These are phyloP conservation scores for Gallinago media DNA, from an alignment of 2,113 vertebrate genomes.

Conservation along the genomic window DNA sequence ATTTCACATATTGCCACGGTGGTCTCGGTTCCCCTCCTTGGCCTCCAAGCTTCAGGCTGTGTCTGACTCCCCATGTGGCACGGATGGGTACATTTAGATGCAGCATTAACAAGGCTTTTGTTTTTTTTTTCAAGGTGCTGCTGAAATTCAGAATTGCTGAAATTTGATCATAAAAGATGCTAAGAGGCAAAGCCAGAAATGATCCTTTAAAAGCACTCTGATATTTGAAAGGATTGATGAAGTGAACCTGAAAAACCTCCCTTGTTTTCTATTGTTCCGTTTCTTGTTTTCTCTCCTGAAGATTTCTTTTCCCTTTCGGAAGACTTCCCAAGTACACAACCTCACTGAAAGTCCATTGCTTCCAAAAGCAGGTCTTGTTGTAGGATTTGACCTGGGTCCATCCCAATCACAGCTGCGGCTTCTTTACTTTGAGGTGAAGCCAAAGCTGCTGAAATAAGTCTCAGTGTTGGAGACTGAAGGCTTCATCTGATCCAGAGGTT, in stretches of 20 bases:
- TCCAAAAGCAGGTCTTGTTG: background rate
- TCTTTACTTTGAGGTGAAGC: constrained; percentile 28
- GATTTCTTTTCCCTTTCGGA: background rate
- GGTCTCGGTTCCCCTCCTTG: background rate
- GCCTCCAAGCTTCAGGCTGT: background rate
- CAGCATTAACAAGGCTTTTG: background rate
- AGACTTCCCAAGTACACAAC: background rate
- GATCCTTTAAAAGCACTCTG: background rate
- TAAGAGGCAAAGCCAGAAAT: background rate
- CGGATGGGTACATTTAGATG: background rate
- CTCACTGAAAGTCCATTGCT: background rate
- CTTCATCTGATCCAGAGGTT: background rate
- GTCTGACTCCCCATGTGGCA: background rate
- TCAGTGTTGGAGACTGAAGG: background rate
- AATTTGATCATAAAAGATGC: background rate
- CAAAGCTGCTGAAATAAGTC: background rate
- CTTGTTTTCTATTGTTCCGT: background rate
- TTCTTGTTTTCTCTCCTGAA: background rate
- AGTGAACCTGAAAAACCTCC: constrained; percentile 4
- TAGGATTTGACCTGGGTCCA: background rate
- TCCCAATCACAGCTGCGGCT: constrained; percentile 2
- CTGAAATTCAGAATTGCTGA: background rate
- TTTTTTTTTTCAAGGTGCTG: background rate
- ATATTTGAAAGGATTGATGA: background rate
- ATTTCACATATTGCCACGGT: background rate